Base-by-base conservation (phyloP, 2,888 invertebrate species). In the Anagyrus pseudococci region DNA sequence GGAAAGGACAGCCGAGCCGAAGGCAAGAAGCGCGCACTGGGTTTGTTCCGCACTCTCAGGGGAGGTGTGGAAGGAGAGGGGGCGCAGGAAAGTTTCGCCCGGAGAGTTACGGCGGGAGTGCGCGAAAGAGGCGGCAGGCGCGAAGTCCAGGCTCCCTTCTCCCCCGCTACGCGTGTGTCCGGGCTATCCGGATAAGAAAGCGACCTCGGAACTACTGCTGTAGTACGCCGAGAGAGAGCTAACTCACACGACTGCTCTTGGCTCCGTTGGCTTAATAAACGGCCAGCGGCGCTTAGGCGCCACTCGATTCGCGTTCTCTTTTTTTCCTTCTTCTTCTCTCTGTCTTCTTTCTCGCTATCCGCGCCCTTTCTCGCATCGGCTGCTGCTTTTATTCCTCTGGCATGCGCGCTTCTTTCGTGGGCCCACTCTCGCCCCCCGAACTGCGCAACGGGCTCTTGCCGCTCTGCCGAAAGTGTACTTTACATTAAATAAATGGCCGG, bases 181-280 rank as follows among this genome's bases (percentile, higher is more conserved):
- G 33, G 8, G 33, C 33, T 4, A 7, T 29, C 29, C 29, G 29
- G 29, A 10, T 29, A 10, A 29, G 10, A 37, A 37, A 37, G 33
- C n/a, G n/a, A n/a, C n/a, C n/a, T n/a, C n/a, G n/a, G n/a, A n/a
- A n/a, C n/a, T n/a, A n/a, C n/a, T n/a, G n/a, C n/a, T n/a, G n/a
- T n/a, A n/a, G n/a, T n/a, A n/a, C n/a, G n/a, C n/a, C n/a, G n/a
- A n/a, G 8, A 15, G 4, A 37, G 33, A 15, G 15, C 33, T 37
- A 4, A 4, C 33, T 37, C 64, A 66, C 69, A 67, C 68, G 67
- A 67, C 62, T 62, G 37, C 19, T 20, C 17, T 20, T 37, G 62
- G 44, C 50, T 25, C 49, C 64, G 52, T 49, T 50, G 68, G 63
- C 66, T 71, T 68, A 70, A 72, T 70, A 67, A 71, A 71, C 65